phyloP scores from a whole-genome alignment of 2,888 invertebrate species.

The Lymantria dispar region DNA sequence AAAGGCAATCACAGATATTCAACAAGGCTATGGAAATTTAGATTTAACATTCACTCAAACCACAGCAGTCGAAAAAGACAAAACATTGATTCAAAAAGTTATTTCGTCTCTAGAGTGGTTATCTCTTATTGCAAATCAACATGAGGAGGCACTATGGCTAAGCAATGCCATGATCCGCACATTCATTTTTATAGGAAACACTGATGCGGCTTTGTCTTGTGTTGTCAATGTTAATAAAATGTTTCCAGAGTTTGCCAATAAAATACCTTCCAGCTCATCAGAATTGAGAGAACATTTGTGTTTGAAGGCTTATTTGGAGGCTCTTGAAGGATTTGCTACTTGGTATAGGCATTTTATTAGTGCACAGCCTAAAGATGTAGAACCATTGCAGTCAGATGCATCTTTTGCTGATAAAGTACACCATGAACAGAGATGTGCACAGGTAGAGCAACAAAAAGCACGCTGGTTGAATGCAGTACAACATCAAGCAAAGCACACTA shows the following conservation, averaged over 20 bases:
- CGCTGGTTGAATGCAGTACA: conserved; percentile 87
- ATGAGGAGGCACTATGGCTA: conserved; percentile 91
- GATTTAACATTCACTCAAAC: conserved; percentile 84
- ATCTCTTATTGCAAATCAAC: conserved; percentile 88
- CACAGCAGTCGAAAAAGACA: conserved; percentile 83
- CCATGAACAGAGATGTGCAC: conserved; percentile 91
- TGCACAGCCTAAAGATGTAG: conserved; percentile 88
- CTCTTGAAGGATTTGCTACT: conserved; percentile 92
- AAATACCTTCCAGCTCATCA: conserved; percentile 64
- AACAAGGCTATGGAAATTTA: conserved; percentile 71
- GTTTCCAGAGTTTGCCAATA: conserved; percentile 62
- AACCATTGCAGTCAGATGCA: conserved; percentile 80
- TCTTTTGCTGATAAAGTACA: conserved; percentile 94
- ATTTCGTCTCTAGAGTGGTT: conserved; percentile 91
- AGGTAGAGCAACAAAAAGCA: conserved; percentile 89
- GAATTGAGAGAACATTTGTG: conserved; percentile 92
- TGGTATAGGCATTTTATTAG: conserved; percentile 94
- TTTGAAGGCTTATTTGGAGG: conserved; percentile 93
- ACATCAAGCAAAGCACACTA: conserved; percentile 89
- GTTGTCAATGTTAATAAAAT: conserved; percentile 71
- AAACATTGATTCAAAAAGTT: conserved; percentile 63
- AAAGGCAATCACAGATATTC: conserved; percentile 80
- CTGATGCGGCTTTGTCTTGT: conserved; percentile 90
- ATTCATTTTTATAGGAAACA: conserved; percentile 91
- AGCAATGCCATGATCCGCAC: conserved; percentile 94